These are phyloP conservation scores for Nysson spinosus DNA, from an alignment of 2,888 invertebrate genomes.

Conservation along the genomic window DNA sequence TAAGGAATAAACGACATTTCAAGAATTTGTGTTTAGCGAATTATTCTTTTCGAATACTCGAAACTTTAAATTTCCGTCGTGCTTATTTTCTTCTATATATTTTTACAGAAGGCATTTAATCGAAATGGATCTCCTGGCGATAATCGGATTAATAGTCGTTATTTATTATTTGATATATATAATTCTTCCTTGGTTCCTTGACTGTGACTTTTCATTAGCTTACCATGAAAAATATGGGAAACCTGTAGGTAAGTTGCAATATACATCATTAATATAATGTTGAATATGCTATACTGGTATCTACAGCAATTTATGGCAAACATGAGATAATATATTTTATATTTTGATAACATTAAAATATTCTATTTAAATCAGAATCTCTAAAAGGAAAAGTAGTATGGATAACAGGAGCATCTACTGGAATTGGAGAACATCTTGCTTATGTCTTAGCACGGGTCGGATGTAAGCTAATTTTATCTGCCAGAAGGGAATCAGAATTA, in stretches of 20 bases:
- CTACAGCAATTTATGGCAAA: too few species aligned
- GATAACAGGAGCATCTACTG: constrained; percentile 91
- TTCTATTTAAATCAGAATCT: constrained; percentile 73
- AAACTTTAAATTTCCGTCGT: neutral
- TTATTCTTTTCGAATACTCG: too few species aligned
- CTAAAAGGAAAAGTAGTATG: constrained; percentile 86
- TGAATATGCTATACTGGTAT: too few species aligned
- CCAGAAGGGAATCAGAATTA: constrained; percentile 82
- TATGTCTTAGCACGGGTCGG: constrained; percentile 83
- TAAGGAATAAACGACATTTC: too few species aligned
- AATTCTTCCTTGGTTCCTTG: constrained; percentile 79
- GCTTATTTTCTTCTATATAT: neutral
- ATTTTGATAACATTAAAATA: neutral
- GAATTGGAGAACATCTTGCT: constrained; percentile 88
- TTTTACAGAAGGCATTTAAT: neutral
- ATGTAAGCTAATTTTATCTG: constrained; percentile 84
- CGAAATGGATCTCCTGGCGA: constrained; percentile 51
- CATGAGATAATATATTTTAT: neutral
- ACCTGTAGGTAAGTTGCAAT: constrained; percentile 78
- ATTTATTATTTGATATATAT: constrained; percentile 79
- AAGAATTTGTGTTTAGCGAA: too few species aligned
- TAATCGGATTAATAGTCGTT: constrained; percentile 62
- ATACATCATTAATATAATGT: too few species aligned
- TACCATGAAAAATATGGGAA: constrained; percentile 82
- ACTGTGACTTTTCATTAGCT: constrained; percentile 81